Percentiles rank a stretch among this genome's conserved stretches.
Evolutionary conservation across 2,797 vertebrate genomes (phyloP).

Genomic region (Chlorospingus semifuscus): DNA sequence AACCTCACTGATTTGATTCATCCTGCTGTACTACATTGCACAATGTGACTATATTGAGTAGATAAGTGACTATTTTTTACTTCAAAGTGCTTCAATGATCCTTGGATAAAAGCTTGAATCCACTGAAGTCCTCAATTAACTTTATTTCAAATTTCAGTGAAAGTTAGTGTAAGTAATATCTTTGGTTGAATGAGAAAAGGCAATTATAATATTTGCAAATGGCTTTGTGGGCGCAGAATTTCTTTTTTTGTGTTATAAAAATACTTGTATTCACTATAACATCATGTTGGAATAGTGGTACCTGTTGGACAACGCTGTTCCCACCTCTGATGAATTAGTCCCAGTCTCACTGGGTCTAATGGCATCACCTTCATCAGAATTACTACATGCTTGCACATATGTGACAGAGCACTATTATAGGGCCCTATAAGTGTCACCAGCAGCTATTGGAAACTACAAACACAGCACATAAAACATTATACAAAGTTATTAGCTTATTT

Average conservation of each 20-base stretch:
- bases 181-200: background rate
- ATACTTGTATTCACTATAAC: background rate
- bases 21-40: background rate
- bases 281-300: background rate
- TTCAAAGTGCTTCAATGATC: background rate
- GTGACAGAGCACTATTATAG: background rate
- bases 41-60: background rate
- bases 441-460: background rate
- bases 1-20: background rate
- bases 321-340: background rate
- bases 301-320: background rate
- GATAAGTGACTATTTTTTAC: background rate
- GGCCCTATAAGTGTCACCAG: background rate
- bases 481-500: background rate
- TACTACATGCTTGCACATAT: background rate
- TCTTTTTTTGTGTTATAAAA: background rate
- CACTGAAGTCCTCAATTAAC: background rate
- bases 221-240: background rate
- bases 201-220: background rate
- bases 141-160: background rate
- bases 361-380: background rate
- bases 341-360: background rate
- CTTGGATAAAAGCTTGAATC: background rate
- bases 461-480: background rate
- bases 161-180: background rate